Percentiles rank a stretch among this genome's conserved stretches.
Conservation (phyloP, 1,140 invertebrate genomes). For the Heterodera carotae region DNA sequence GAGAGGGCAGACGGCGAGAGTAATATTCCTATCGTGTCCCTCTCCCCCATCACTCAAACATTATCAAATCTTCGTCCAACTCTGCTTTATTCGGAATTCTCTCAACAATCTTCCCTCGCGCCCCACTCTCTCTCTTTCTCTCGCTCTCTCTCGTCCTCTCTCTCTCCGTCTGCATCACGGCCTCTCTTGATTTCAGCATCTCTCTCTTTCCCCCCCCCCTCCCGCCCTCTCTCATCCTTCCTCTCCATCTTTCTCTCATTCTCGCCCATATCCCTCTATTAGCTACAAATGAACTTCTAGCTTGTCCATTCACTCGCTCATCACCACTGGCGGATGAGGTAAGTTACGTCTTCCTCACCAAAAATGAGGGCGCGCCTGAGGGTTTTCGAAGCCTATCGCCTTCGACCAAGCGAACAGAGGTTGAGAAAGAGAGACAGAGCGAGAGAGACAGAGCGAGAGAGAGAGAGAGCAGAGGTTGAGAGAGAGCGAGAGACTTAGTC, state of each 20-base stretch:
- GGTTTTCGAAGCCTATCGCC: too few species aligned
- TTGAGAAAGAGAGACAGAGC: too few species aligned
- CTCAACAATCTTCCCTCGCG: too few species aligned
- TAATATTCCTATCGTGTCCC: too few species aligned
- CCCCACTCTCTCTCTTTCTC: not conserved
- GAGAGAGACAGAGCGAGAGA: too few species aligned
- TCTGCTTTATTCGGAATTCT: too few species aligned
- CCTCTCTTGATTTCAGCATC: too few species aligned
- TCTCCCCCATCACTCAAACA: too few species aligned
- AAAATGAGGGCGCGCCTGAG: not conserved
- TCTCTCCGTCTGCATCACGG: not conserved
- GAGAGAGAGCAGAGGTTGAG: too few species aligned
- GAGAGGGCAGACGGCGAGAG: not conserved
- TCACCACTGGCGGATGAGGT: not conserved
- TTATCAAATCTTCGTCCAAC: too few species aligned
- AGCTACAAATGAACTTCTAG: not conserved
- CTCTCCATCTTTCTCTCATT: not conserved
- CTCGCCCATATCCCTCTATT: not conserved
- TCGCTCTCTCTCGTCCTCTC: not conserved
- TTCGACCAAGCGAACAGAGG: too few species aligned
- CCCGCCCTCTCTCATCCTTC: not conserved
- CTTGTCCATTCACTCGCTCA: not conserved
- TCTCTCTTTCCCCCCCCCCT: not conserved
- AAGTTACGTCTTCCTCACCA: not conserved
- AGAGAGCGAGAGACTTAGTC: too few species aligned